Conservation (phyloP, 2,888 invertebrate genomes). For the Diplolepis rosae region DNA sequence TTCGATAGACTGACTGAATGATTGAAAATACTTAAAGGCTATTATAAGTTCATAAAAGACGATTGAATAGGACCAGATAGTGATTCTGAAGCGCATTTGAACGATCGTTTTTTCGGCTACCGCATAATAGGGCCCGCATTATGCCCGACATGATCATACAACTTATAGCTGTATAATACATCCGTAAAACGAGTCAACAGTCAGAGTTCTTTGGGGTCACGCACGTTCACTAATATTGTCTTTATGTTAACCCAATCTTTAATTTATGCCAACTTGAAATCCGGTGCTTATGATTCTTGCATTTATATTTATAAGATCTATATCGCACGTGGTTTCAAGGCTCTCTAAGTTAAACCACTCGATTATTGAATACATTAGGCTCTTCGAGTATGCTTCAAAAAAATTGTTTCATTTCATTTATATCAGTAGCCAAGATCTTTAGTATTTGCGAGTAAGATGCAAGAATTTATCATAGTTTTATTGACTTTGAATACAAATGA, state of each 20-base stretch:
- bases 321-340: constrained; percentile 56
- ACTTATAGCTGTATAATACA: constrained; percentile 56
- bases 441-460: too few species aligned
- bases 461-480: too few species aligned
- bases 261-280: constrained; percentile 48
- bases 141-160: constrained; percentile 58
- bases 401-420: too few species aligned
- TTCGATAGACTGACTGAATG: too few species aligned
- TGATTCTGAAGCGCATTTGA: neutral
- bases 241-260: constrained; percentile 49
- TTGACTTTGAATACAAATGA: too few species aligned
- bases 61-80: neutral
- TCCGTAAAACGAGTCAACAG: constrained; percentile 36
- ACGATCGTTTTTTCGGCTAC: neutral
- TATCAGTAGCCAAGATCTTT: too few species aligned
- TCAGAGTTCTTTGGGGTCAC: constrained; percentile 48
- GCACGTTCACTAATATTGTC: constrained; percentile 51
- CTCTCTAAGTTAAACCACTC: constrained; percentile 4
- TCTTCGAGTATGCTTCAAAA: too few species aligned
- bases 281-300: constrained; percentile 36
- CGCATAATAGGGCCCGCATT: constrained; percentile 42
- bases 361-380: constrained; percentile 10
- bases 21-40: neutral
- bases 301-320: constrained; percentile 66
- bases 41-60: neutral